These are phyloP conservation scores for Pseudomyrmex cubaensis DNA, from an alignment of 1,140 invertebrate species.

Conservation along the genomic window DNA sequence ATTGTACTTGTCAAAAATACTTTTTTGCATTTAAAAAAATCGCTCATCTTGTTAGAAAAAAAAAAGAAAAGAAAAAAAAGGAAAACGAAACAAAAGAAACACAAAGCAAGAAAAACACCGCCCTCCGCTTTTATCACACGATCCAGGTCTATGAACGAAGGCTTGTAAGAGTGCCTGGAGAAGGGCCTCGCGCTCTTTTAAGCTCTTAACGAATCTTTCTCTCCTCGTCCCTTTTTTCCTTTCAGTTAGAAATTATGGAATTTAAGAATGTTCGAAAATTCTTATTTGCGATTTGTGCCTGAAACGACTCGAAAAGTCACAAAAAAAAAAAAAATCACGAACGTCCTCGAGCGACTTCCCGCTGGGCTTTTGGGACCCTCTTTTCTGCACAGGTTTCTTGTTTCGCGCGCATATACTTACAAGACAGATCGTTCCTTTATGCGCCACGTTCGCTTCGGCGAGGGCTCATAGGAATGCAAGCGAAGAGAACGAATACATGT, in stretches of 20 bases:
- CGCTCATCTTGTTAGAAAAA: not conserved
- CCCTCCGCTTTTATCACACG: conserved; percentile 73
- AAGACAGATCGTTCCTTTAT: conserved; percentile 22
- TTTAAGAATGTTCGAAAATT: no score
- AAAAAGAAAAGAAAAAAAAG: conserved; percentile 17
- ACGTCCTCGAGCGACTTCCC: no score
- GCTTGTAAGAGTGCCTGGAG: conserved; percentile 55
- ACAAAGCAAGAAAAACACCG: conserved; percentile 33
- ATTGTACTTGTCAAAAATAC: no score
- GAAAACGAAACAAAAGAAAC: conserved; percentile 1
- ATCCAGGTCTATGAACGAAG: conserved; percentile 71
- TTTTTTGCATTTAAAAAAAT: not conserved
- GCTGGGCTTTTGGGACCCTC: no score
- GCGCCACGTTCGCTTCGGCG: not conserved
- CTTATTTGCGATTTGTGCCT: no score
- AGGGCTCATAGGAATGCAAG: conserved; percentile 23
- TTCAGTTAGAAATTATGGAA: not conserved
- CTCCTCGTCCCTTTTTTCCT: not conserved
- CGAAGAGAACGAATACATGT: not conserved
- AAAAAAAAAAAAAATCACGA: no score
- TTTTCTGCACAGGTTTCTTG: not conserved
- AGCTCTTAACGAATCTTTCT: conserved; percentile 38
- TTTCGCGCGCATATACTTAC: not conserved
- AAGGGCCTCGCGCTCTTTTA: conserved; percentile 45
- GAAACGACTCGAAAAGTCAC: no score